phyloP scores from a whole-genome alignment of 1,140 invertebrate species.

The Araneus ventricosus region DNA sequence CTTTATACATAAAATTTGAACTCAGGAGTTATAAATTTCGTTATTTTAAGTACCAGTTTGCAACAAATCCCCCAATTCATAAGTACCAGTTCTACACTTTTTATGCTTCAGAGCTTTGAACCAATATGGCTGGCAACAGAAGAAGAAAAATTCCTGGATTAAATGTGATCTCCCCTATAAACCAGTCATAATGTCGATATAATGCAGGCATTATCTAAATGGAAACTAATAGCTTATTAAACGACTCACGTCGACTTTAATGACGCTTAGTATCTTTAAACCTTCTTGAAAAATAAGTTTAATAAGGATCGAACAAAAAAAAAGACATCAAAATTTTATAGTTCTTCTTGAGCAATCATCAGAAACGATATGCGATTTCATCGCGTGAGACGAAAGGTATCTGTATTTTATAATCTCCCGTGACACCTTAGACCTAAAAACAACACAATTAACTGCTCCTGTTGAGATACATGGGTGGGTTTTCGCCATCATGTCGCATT shows the following conservation, averaged over 20 bases:
- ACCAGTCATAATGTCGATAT: background rate
- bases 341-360: background rate
- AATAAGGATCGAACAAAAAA: background rate
- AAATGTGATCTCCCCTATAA: too few relatives aligned
- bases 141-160: too few relatives aligned
- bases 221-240: background rate
- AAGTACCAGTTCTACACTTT: too few relatives aligned
- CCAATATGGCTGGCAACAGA: too few relatives aligned
- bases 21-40: too few relatives aligned
- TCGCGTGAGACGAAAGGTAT: background rate
- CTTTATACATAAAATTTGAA: too few relatives aligned
- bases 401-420: constrained; percentile 36
- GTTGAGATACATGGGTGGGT: background rate
- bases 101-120: too few relatives aligned
- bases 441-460: constrained; percentile 60
- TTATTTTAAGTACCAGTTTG: too few relatives aligned
- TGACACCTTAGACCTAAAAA: constrained; percentile 6
- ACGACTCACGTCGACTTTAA: background rate
- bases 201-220: background rate
- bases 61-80: too few relatives aligned
- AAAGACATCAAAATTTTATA: background rate
- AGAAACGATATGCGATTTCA: constrained; percentile 37
- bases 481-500: constrained; percentile 44
- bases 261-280: background rate
- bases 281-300: background rate